Conservation (phyloP, 1,140 invertebrate species). For the Andricus grossulariae region DNA sequence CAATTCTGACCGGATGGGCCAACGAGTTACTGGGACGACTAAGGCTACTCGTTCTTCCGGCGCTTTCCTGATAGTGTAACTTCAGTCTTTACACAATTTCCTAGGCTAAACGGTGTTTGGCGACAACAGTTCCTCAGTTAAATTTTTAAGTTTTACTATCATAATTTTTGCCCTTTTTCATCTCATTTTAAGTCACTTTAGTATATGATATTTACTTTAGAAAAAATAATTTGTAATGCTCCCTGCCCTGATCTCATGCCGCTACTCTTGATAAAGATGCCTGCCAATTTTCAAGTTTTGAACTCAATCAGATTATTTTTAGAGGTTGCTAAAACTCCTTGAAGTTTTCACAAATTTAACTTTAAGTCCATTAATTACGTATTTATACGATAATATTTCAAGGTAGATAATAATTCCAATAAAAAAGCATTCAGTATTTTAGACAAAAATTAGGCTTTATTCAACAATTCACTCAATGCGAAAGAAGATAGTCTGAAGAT, state of each 20-base stretch:
- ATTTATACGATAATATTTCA: not conserved
- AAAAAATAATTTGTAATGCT: no score
- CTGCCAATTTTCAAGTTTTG: no score
- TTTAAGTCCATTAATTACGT: not conserved
- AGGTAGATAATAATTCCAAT: not conserved
- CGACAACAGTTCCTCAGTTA: not conserved
- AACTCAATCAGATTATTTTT: no score
- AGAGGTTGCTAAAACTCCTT: no score
- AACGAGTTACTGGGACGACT: not conserved
- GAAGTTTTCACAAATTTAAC: no score
- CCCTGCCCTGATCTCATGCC: no score
- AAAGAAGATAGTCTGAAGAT: not conserved
- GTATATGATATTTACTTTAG: no score
- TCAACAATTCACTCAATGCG: not conserved
- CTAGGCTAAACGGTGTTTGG: not conserved
- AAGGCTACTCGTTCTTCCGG: constrained; percentile 3
- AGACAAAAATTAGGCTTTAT: not conserved
- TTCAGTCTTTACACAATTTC: not conserved
- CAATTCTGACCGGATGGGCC: constrained; percentile 15
- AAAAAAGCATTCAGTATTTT: not conserved
- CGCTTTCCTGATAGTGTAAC: not conserved
- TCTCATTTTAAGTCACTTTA: no score
- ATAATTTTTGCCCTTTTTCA: no score
- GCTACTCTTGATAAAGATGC: no score
- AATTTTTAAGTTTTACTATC: no score